A percentile compares a stretch with the other conserved stretches of the same genome.
These are phyloP conservation scores for Drosophila paramelanica DNA, from an alignment of 2,888 invertebrate species.

Conservation along the genomic window DNA sequence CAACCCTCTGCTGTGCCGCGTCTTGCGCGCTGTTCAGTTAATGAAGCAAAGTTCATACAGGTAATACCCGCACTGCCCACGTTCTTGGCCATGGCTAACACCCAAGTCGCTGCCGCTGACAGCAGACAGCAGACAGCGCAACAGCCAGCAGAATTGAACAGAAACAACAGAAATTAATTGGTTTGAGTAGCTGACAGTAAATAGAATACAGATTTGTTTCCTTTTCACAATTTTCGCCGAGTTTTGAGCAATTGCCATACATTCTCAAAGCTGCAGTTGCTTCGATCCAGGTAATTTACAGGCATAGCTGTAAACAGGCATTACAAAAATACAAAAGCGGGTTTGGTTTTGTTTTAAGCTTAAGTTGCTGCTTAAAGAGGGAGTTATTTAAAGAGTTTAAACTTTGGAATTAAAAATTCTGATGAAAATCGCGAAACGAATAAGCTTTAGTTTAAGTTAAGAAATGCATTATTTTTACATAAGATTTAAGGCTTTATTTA, in stretches of 20 bases:
- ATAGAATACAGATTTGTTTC: conserved; percentile 50
- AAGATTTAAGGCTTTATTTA: no score
- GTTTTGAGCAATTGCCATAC: conserved; percentile 21
- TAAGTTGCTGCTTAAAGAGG: no score
- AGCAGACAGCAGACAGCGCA: conserved; percentile 39
- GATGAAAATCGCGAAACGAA: no score
- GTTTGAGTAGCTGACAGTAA: conserved; percentile 66
- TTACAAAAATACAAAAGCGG: conserved; percentile 2
- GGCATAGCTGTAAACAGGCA: not conserved
- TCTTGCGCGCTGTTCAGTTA: conserved; percentile 51
- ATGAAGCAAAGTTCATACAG: conserved; percentile 74
- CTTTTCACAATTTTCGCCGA: conserved; percentile 18
- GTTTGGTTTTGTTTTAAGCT: no score
- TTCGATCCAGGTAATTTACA: not conserved
- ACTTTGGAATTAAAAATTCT: no score
- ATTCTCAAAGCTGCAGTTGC: conserved; percentile 6
- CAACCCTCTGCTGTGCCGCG: not conserved
- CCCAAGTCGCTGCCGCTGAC: conserved; percentile 55
- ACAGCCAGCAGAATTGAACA: conserved; percentile 47
- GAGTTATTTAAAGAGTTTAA: no score
- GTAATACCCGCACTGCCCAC: conserved; percentile 40
- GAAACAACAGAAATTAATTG: conserved; percentile 69
- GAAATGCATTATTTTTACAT: no score
- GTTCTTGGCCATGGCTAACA: conserved; percentile 39
- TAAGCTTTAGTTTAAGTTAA: no score